phyloP scores from a whole-genome alignment of 1,140 invertebrate genomes.

The Cyphomyrmex costatus region DNA sequence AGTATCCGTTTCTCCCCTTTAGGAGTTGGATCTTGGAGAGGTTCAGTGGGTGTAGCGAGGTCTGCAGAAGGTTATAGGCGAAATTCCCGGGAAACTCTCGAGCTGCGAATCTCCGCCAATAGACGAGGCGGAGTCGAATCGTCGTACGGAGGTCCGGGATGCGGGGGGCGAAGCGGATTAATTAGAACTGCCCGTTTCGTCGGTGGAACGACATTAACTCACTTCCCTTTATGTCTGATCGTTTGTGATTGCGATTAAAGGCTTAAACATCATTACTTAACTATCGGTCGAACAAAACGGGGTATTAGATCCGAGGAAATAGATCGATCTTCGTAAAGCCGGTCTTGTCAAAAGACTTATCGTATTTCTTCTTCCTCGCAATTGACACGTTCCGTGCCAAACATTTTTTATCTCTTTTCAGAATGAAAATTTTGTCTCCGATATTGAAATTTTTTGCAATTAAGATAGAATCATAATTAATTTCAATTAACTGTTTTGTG shows the following conservation, averaged over 20 bases:
- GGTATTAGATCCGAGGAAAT: slow-evolving; percentile 18
- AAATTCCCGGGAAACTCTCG: slow-evolving; percentile 42
- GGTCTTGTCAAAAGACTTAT: slow-evolving; percentile 14
- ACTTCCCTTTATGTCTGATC: slow-evolving; percentile 33
- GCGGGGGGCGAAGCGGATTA: neutral
- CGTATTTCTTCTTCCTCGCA: neutral
- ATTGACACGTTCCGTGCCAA: neutral
- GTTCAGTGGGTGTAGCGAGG: neutral
- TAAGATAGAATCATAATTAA: slow-evolving; percentile 2
- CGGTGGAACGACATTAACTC: slow-evolving; percentile 30
- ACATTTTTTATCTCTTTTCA: neutral
- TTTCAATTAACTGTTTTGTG: neutral
- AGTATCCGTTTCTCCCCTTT: slow-evolving; percentile 19
- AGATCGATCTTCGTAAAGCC: slow-evolving; percentile 28
- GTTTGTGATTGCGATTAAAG: slow-evolving; percentile 47
- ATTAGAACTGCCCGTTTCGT: slow-evolving; percentile 44
- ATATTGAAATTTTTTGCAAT: neutral
- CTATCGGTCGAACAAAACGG: slow-evolving; percentile 30
- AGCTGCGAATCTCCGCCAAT: slow-evolving; percentile 14
- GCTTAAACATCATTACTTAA: slow-evolving; percentile 40
- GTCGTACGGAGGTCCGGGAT: neutral
- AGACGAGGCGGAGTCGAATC: slow-evolving; percentile 28
- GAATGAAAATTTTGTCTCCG: neutral
- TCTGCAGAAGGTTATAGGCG: slow-evolving; percentile 25
- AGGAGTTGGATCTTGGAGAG: neutral